A percentile compares a stretch with the other conserved stretches of the same genome.
Conservation (phyloP, 1,140 invertebrate species). For the Drosophila suzukii region DNA sequence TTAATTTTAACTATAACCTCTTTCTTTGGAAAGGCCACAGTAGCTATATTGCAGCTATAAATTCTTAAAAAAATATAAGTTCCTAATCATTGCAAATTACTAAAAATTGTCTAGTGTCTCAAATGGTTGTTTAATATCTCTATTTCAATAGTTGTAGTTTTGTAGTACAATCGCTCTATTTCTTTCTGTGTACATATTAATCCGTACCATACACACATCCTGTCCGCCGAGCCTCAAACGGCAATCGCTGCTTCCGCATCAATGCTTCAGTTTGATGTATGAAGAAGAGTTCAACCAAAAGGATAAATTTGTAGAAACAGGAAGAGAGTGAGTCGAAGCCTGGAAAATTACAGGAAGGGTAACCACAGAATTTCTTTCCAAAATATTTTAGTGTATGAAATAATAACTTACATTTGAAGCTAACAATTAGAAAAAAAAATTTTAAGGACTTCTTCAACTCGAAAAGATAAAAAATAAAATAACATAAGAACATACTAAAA, state of each 20-base stretch:
- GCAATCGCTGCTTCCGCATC: slow-evolving; percentile 80
- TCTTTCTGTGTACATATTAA: slow-evolving; percentile 9
- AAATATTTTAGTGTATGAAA: not conserved
- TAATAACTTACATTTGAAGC: too few species aligned
- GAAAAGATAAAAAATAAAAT: too few species aligned
- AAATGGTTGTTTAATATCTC: too few species aligned
- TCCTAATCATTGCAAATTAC: too few species aligned
- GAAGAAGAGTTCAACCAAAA: slow-evolving; percentile 21
- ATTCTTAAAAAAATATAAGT: too few species aligned
- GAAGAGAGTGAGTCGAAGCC: not conserved
- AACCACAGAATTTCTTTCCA: not conserved
- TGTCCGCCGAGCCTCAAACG: slow-evolving; percentile 42
- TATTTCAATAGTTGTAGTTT: not conserved
- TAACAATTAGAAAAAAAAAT: too few species aligned
- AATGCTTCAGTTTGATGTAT: slow-evolving; percentile 70
- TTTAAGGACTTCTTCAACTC: too few species aligned
- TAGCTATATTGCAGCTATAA: too few species aligned
- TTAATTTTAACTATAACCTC: too few species aligned
- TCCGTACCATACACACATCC: slow-evolving; percentile 48
- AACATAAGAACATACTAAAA: too few species aligned
- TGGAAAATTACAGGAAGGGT: not conserved
- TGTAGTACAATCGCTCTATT: not conserved
- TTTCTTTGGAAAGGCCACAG: too few species aligned
- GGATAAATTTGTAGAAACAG: slow-evolving; percentile 11
- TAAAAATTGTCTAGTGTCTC: too few species aligned